These are phyloP conservation scores for Protosalanx chinensis DNA, from an alignment of 2,797 vertebrate genomes.

Conservation along the genomic window DNA sequence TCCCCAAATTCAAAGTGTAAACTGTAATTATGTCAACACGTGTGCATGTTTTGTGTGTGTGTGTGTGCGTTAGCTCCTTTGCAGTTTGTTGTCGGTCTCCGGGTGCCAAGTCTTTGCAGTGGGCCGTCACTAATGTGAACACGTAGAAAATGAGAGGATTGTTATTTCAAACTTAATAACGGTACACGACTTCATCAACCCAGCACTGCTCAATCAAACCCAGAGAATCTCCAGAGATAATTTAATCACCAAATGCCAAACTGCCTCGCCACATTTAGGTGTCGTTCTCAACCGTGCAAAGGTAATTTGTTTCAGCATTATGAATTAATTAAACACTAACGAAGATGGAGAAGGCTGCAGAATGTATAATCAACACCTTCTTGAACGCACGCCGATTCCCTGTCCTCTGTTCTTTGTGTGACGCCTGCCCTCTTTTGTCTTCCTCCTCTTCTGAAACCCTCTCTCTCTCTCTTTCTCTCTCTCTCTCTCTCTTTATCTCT, in stretches of 20 bases:
- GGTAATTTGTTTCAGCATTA: constrained; percentile 86
- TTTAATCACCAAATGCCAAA: constrained; percentile 82
- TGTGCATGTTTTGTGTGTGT: neutral
- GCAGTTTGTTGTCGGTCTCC: constrained; percentile 32
- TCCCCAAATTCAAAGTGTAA: too few relatives aligned
- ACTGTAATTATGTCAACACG: neutral
- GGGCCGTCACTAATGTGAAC: constrained; percentile 42
- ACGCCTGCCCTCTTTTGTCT: constrained; percentile 26
- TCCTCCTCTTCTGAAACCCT: neutral
- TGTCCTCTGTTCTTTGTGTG: constrained; percentile 49
- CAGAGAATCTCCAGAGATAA: constrained; percentile 72
- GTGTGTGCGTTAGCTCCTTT: constrained; percentile 3
- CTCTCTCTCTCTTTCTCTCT: too few relatives aligned
- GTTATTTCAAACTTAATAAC: constrained; percentile 78
- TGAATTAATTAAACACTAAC: constrained; percentile 85
- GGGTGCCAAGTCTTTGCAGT: constrained; percentile 25
- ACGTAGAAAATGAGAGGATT: constrained; percentile 64
- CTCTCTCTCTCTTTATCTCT: too few relatives aligned
- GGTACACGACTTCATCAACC: constrained; percentile 72
- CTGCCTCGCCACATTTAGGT: constrained; percentile 80
- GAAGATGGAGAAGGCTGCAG: constrained; percentile 78
- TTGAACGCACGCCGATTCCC: constrained; percentile 70
- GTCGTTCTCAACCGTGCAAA: constrained; percentile 80
- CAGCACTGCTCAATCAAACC: constrained; percentile 72
- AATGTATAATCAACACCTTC: constrained; percentile 78